phyloP scores from a whole-genome alignment of 2,113 vertebrate species.

The Glaucidium brasilianum region DNA sequence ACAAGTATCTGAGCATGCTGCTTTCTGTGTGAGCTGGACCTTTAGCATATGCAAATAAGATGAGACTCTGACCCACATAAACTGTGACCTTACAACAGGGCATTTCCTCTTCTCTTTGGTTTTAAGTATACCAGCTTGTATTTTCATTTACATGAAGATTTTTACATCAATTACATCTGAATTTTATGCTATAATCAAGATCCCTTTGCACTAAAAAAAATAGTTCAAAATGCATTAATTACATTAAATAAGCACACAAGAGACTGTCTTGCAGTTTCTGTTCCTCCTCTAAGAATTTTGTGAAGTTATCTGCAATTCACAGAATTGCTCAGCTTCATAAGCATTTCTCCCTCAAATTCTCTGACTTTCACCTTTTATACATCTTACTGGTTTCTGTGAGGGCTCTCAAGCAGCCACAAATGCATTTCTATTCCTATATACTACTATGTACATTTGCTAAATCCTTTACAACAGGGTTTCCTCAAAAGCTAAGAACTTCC shows the following conservation, averaged over 20 bases:
- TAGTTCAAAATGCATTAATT: background rate
- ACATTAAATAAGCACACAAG: slow-evolving; percentile 19
- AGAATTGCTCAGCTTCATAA: background rate
- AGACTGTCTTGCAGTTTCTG: background rate
- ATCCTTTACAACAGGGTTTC: background rate
- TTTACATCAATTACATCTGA: background rate
- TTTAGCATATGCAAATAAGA: background rate
- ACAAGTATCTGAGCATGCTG: background rate
- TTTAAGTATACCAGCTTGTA: background rate
- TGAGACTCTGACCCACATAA: background rate
- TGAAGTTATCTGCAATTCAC: background rate
- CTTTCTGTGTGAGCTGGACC: background rate
- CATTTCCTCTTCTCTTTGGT: background rate
- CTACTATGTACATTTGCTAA: background rate
- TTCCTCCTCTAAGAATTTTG: background rate
- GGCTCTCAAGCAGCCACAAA: background rate
- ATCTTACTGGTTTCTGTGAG: background rate
- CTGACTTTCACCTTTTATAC: background rate
- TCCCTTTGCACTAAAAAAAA: background rate
- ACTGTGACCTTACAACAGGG: background rate
- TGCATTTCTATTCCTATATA: background rate
- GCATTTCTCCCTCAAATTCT: background rate
- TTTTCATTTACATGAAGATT: background rate
- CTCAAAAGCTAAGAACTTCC: slow-evolving; percentile 16
- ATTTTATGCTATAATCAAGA: slow-evolving; percentile 17